A percentile compares a stretch with the other conserved stretches of the same genome.
Evolutionary conservation across 2,888 invertebrate species (phyloP).

Genomic region (Iselma pallidipennis): DNA sequence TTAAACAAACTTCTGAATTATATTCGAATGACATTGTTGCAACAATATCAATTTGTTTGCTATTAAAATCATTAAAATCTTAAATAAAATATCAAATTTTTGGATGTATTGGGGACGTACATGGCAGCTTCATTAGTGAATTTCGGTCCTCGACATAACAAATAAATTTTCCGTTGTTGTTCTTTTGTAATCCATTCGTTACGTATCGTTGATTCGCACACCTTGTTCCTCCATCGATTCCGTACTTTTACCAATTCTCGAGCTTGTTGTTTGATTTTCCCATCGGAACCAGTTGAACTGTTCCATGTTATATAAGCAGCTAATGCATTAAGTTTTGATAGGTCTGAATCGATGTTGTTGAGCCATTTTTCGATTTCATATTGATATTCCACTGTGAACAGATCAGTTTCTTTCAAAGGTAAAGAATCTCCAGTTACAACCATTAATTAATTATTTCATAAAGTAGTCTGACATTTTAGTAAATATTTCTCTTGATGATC

Average conservation of each 20-base stretch:
- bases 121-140: slow-evolving; percentile 61
- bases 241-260: slow-evolving; percentile 39
- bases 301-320: slow-evolving; percentile 45
- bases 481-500: no score
- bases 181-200: slow-evolving; percentile 31
- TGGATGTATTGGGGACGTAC: slow-evolving; percentile 49
- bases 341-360: slow-evolving; percentile 37
- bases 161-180: slow-evolving; percentile 61
- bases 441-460: no score
- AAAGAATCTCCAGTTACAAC: no score
- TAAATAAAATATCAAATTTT: neutral
- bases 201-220: slow-evolving; percentile 42
- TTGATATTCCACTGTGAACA: slow-evolving; percentile 38
- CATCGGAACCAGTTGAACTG: slow-evolving; percentile 35
- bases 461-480: no score
- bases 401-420: no score
- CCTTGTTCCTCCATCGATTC: slow-evolving; percentile 49
- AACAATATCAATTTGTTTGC: neutral
- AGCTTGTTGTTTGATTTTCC: slow-evolving; percentile 33
- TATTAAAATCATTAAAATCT: slow-evolving; percentile 2
- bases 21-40: slow-evolving; percentile 62
- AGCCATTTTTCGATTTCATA: slow-evolving; percentile 43
- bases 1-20: slow-evolving; percentile 62
- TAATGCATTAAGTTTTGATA: slow-evolving; percentile 41
- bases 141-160: slow-evolving; percentile 67